These are phyloP conservation scores for Drosophila virilis DNA, from an alignment of 1,140 invertebrate genomes.

Conservation along the genomic window DNA sequence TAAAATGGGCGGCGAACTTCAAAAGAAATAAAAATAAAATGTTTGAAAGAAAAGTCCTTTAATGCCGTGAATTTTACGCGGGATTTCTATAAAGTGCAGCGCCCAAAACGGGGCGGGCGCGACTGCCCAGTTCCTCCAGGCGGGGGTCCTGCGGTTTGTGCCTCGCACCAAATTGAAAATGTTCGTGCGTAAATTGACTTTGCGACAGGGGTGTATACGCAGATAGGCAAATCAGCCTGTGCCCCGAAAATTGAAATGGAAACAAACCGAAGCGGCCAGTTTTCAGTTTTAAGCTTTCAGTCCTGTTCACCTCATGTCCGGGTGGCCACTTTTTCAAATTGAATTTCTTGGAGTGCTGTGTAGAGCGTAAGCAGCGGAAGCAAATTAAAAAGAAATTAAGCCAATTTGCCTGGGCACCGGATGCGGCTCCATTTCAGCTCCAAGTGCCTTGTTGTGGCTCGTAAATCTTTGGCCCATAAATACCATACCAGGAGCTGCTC, in stretches of 20 bases:
- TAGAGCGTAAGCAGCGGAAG: constrained; percentile 56
- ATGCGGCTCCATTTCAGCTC: constrained; percentile 56
- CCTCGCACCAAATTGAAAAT: constrained; percentile 74
- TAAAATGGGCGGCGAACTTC: constrained; percentile 74
- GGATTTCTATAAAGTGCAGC: constrained; percentile 78
- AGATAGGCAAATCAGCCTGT: constrained; percentile 46
- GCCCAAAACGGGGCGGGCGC: not conserved
- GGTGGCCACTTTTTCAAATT: constrained; percentile 77
- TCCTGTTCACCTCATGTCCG: constrained; percentile 61
- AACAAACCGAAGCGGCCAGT: constrained; percentile 31
- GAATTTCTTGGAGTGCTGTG: constrained; percentile 60
- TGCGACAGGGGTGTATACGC: constrained; percentile 30
- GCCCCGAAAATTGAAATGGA: constrained; percentile 46
- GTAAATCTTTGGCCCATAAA: constrained; percentile 79
- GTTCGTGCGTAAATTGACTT: constrained; percentile 81
- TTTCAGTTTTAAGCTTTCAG: constrained; percentile 16
- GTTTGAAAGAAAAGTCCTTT: constrained; percentile 66
- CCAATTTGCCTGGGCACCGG: constrained; percentile 68
- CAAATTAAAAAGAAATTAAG: constrained; percentile 84
- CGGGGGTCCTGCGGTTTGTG: constrained; percentile 60
- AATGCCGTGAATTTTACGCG: constrained; percentile 80
- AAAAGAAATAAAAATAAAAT: constrained; percentile 77
- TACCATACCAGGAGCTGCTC: constrained; percentile 70
- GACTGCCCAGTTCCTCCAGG: constrained; percentile 6
- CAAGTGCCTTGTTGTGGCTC: constrained; percentile 70